A percentile compares a stretch with the other conserved stretches of the same genome.
These are phyloP conservation scores for Tigriopus californicus DNA, from an alignment of 2,888 invertebrate genomes.

Conservation along the genomic window DNA sequence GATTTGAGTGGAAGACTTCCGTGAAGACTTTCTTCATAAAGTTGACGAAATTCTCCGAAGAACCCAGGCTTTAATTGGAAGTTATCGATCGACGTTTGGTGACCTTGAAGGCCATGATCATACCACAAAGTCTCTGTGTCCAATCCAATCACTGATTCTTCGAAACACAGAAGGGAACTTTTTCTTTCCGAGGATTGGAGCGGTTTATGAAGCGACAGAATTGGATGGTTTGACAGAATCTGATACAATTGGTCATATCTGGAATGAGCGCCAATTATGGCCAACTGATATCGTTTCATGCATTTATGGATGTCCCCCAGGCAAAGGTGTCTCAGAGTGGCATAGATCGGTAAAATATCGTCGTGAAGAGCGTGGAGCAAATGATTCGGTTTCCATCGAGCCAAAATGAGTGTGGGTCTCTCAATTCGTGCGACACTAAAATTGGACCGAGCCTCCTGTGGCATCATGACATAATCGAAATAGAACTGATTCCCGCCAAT, in stretches of 20 bases:
- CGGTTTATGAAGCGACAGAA: no score
- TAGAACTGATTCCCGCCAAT: not conserved
- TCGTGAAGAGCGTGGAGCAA: not conserved
- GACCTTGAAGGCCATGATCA: not conserved
- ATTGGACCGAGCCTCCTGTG: not conserved
- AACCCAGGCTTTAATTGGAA: not conserved
- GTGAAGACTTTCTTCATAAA: not conserved
- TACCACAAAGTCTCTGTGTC: not conserved
- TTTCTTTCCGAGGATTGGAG: no score
- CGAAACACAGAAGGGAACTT: not conserved
- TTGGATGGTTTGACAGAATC: no score
- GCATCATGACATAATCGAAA: not conserved
- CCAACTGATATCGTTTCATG: not conserved
- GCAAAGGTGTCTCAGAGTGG: not conserved
- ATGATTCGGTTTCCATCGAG: not conserved
- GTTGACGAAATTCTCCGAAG: not conserved
- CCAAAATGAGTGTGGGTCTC: not conserved
- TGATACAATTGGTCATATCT: no score
- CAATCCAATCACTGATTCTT: not conserved
- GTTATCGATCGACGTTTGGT: not conserved
- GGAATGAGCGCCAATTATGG: no score
- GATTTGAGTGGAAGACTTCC: no score
- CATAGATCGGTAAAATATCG: not conserved
- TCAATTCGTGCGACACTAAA: not conserved
- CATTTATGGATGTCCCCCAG: not conserved